Evolutionary conservation across 2,113 vertebrate species (phyloP), one percentile per base, ranked within the genome.

Genomic region (Eudyptes chrysolophus): DNA sequence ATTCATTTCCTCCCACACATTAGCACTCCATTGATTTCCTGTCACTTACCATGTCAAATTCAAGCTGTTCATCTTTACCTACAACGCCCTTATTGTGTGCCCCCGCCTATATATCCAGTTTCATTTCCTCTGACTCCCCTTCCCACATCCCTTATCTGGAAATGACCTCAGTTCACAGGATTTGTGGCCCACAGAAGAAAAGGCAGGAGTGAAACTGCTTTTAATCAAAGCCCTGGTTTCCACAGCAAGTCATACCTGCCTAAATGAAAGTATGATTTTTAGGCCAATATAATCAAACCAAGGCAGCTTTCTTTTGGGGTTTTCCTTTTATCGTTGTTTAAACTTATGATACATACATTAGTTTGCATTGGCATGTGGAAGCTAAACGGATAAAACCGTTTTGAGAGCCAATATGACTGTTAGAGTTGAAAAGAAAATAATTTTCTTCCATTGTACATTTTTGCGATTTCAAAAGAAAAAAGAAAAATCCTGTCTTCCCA

Each of bases 11-110:
- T 96, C 87, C 87, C 91, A 92, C 89, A 91, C 74, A 44, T 95
- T 84, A 91, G 32, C 74, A 87, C 91, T 95, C 54, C 70, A 76
- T 80, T 91, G 94, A 87, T 95, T 97, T 95, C 87, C 95, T 94
- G 88, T 91, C 94, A 87, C 81, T 96, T 92, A 58, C 84, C 84
- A 85, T 87, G 87, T 95, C 89, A 89, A 85, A 94, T 82, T 87
- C 92, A 96, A 94, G 77, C 89, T 95, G 89, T 70, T 95, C 84
- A 49, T 94, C 92, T 90, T 94, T 92, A 94, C 91, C 87, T 95
- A 91, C 84, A 90, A 92, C 3, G 0, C 80, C 65, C 74, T 85
- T 89, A 72, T 72, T 94, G 72, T 96, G 74, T 91, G 22, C 52
- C 80, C 17, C 61, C 15, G 0, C 65, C 94, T 79, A 76, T 84